A percentile compares a stretch with the other conserved stretches of the same genome.
Evolutionary conservation across 2,113 vertebrate genomes (phyloP).

Genomic region (Syngnathoides biaculeatus): DNA sequence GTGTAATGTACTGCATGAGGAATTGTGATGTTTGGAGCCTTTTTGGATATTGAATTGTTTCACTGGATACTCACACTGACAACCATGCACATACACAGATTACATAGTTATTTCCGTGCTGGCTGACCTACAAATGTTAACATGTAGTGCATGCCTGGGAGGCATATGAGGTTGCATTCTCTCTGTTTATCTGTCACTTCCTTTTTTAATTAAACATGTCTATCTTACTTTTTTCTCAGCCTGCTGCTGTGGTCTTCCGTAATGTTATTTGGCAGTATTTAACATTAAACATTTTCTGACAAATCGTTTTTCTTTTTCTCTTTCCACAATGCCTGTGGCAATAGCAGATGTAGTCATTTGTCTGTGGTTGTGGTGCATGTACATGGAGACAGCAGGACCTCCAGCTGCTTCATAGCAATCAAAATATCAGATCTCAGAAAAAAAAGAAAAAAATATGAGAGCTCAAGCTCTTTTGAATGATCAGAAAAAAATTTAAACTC

Average conservation of each 20-base stretch:
- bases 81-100: slow-evolving; percentile 35
- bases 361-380: slow-evolving; percentile 11
- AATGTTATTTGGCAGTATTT: background rate
- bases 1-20: slow-evolving; percentile 8
- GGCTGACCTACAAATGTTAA: slow-evolving; percentile 71
- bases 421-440: slow-evolving; percentile 2
- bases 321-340: slow-evolving; percentile 22
- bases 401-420: slow-evolving; percentile 56
- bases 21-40: slow-evolving; percentile 25
- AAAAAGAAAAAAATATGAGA: slow-evolving; percentile 1
- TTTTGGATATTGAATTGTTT: slow-evolving; percentile 34
- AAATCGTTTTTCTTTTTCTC: slow-evolving; percentile 14
- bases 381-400: slow-evolving; percentile 24
- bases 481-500: background rate
- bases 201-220: background rate
- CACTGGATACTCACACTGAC: slow-evolving; percentile 16
- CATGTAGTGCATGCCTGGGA: slow-evolving; percentile 65
- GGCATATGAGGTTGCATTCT: slow-evolving; percentile 64
- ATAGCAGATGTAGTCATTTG: slow-evolving; percentile 32
- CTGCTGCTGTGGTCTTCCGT: background rate
- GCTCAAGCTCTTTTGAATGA: background rate
- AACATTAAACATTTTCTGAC: slow-evolving; percentile 12
- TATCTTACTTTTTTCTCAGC: background rate
- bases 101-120: slow-evolving; percentile 65
- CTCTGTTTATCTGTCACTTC: slow-evolving; percentile 12